phyloP scores from a whole-genome alignment of 1,140 invertebrate species.

The Tetraneura akinire region DNA sequence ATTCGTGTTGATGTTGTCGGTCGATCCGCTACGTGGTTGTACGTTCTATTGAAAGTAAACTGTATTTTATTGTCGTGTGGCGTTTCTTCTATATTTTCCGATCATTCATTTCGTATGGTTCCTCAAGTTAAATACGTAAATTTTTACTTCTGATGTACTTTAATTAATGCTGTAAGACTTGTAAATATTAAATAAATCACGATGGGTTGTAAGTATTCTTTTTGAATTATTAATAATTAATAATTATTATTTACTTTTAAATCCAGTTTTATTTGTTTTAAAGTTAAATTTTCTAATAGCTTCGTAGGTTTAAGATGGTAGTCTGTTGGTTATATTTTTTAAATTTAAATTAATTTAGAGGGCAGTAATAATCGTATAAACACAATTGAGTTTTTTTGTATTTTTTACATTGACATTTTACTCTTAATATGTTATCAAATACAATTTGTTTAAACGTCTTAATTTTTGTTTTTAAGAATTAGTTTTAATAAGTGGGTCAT shows the following conservation, averaged over 20 bases:
- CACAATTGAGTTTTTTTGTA: not conserved
- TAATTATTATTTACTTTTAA: not conserved
- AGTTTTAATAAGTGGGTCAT: slow-evolving; percentile 26
- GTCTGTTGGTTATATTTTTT: not conserved
- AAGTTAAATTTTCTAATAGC: not conserved
- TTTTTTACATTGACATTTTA: not conserved
- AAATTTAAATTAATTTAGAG: not conserved
- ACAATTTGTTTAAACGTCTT: not conserved
- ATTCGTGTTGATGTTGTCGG: slow-evolving; percentile 48
- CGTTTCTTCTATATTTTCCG: not conserved
- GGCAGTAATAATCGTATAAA: not conserved
- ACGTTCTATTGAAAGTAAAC: slow-evolving; percentile 29
- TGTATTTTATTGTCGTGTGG: not conserved
- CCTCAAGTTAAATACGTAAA: slow-evolving; percentile 19
- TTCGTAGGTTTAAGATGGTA: not conserved
- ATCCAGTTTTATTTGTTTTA: not conserved
- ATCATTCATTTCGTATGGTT: slow-evolving; percentile 35
- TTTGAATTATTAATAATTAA: not conserved
- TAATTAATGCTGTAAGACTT: slow-evolving; percentile 9
- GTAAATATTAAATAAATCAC: not conserved
- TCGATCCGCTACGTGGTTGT: slow-evolving; percentile 49
- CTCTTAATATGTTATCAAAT: not conserved
- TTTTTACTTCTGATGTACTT: slow-evolving; percentile 24
- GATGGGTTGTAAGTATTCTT: slow-evolving; percentile 44
- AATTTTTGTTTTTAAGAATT: not conserved